Evolutionary conservation across 2,113 vertebrate species (phyloP).

Genomic region (Pelecanus crispus): DNA sequence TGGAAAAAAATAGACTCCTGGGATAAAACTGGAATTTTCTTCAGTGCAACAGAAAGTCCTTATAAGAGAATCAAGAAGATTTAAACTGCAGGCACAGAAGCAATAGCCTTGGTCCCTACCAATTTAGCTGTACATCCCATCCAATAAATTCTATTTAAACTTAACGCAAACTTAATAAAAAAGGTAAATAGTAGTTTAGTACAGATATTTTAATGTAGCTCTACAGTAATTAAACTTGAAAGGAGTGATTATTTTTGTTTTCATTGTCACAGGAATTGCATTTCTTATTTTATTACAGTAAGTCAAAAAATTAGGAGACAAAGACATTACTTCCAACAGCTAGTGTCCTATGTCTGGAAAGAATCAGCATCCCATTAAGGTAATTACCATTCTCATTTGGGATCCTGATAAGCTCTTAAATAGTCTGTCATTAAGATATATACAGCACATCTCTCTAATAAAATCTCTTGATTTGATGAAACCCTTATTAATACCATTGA

Average conservation of each 20-base stretch:
- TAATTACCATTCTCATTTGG: conserved; percentile 36
- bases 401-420: conserved; percentile 35
- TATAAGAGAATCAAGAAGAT: neutral
- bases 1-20: neutral
- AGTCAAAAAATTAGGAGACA: neutral
- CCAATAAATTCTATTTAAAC: conserved; percentile 1
- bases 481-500: conserved; percentile 5
- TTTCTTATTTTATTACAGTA: conserved; percentile 7
- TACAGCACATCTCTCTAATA: conserved; percentile 18
- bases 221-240: neutral
- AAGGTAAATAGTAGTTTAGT: neutral
- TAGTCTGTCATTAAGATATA: conserved; percentile 44
- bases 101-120: neutral
- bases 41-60: neutral
- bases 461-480: conserved; percentile 44
- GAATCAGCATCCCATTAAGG: conserved; percentile 19
- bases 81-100: neutral
- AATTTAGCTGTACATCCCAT: neutral
- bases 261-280: neutral
- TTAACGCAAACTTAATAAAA: neutral
- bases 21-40: neutral
- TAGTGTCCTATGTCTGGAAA: neutral
- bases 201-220: neutral
- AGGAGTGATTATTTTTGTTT: conserved; percentile 6
- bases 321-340: neutral